A percentile compares a stretch with the other conserved stretches of the same genome.
Conservation (phyloP, 2,888 invertebrate species). For the Sphinx pinastri region DNA sequence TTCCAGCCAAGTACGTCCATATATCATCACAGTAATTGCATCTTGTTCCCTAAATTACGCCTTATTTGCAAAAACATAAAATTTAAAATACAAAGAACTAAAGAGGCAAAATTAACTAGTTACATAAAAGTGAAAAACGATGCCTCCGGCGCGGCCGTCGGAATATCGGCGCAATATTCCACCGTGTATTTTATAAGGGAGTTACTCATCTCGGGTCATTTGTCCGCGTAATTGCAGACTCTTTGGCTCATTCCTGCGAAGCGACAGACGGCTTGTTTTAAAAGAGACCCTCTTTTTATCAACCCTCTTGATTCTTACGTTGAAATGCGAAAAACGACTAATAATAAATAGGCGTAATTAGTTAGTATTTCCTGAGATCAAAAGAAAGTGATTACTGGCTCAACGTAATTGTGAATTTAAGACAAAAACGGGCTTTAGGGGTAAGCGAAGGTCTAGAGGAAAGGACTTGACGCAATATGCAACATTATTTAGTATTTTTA, state of each 20-base stretch:
- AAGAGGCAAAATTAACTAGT: constrained; percentile 41
- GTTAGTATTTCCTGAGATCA: constrained; percentile 23
- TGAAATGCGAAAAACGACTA: constrained; percentile 19
- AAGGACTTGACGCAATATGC: too few relatives aligned
- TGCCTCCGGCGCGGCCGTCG: constrained; percentile 15
- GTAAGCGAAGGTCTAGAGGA: background rate
- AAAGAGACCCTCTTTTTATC: constrained; percentile 47
- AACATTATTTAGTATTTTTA: too few relatives aligned
- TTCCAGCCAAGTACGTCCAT: background rate
- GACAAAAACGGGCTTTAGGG: background rate
- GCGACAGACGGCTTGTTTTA: constrained; percentile 51
- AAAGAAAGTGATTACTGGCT: constrained; percentile 17
- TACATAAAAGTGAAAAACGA: constrained; percentile 45
- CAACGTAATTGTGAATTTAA: background rate
- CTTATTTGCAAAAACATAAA: background rate
- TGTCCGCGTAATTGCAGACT: constrained; percentile 57
- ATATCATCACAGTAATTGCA: background rate
- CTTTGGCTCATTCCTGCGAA: constrained; percentile 46
- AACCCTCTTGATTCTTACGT: constrained; percentile 33
- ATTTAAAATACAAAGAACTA: constrained; percentile 23
- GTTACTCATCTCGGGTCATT: constrained; percentile 51
- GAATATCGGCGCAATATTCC: constrained; percentile 35
- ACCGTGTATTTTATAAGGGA: constrained; percentile 46
- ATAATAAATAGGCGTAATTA: constrained; percentile 27
- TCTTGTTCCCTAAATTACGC: background rate